Base-by-base conservation (phyloP, 2,888 invertebrate species). In the Syrista parreyssii region DNA sequence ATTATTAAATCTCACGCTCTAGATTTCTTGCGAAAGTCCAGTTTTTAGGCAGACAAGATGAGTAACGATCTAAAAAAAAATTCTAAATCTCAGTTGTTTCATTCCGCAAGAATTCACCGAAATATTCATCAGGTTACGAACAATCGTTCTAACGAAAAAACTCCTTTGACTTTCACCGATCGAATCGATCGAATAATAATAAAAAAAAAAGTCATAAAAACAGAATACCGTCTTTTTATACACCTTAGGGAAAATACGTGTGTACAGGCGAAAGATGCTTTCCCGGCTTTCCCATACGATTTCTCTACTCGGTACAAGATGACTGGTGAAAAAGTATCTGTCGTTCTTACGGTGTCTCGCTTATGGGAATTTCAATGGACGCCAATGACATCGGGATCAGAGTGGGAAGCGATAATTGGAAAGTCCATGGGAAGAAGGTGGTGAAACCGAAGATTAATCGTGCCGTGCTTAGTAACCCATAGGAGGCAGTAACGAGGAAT, bases 221-320 rank as follows among this genome's bases (percentile, higher is more conserved):
- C 12, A 0, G 4, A 40, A 15, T 15, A 23, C 15, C 15, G 0
- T 23, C 4, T 55, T 23, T 0, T 23, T 23, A 23, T 1, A 23
- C 6, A 15, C 23, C 15, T 23, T 6, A 55, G 23, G 23, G 55
- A 55, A 55, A 55, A 15, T 40, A 6, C 1, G 15, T 15, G 12
- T 1, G 6, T 2, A 23, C 55, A 9, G 9, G 40, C 15, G 55
- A 55, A 23, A 55, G 55, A 55, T 55, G 79, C 79, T 79, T 82
- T 81, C 80, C 81, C 81, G 68, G 78, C 76, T 79, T 81, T 82
- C 76, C 79, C 78, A 35, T 73, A 68, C 80, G 82, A 82, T 82
- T 84, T 84, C 81, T 81, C 82, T 75, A 30, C 35, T 73, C 30
- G 75, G 78, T 68, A 74, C 68, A 40, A 40, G 15, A 40, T 34